Conservation (phyloP, 1,140 invertebrate species). For the Andrena cerasifolii region DNA sequence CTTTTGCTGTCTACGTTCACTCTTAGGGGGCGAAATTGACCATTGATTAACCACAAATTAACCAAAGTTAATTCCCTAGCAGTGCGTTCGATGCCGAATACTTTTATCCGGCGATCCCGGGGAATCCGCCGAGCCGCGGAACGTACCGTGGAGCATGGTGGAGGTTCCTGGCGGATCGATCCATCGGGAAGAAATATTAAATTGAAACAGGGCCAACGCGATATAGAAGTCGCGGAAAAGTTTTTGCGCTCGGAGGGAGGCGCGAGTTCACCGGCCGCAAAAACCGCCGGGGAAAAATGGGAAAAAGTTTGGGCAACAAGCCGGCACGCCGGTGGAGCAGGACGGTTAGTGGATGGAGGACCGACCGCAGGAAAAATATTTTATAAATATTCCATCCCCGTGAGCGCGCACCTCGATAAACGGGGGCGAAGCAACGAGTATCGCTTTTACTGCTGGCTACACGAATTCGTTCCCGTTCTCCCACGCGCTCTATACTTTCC, state of each 20-base stretch:
- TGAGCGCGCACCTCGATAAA: not conserved
- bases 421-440: too few relatives aligned
- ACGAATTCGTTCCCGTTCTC: not conserved
- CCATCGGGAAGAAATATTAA: not conserved
- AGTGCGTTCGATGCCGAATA: not conserved
- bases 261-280: not conserved
- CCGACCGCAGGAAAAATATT: constrained; percentile 3
- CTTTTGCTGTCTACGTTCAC: too few relatives aligned
- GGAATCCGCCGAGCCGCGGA: not conserved
- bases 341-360: not conserved
- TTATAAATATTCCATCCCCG: not conserved
- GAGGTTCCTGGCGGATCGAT: not conserved
- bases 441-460: too few relatives aligned
- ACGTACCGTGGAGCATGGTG: not conserved
- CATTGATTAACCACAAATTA: too few relatives aligned
- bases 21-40: too few relatives aligned
- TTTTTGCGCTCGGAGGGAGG: not conserved
- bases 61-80: too few relatives aligned
- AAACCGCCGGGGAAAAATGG: not conserved
- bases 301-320: constrained; percentile 10
- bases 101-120: not conserved
- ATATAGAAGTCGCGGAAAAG: not conserved
- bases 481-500: too few relatives aligned
- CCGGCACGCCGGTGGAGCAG: not conserved
- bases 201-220: not conserved